phyloP scores from a whole-genome alignment of 2,113 vertebrate species.

The Lophius piscatorius region DNA sequence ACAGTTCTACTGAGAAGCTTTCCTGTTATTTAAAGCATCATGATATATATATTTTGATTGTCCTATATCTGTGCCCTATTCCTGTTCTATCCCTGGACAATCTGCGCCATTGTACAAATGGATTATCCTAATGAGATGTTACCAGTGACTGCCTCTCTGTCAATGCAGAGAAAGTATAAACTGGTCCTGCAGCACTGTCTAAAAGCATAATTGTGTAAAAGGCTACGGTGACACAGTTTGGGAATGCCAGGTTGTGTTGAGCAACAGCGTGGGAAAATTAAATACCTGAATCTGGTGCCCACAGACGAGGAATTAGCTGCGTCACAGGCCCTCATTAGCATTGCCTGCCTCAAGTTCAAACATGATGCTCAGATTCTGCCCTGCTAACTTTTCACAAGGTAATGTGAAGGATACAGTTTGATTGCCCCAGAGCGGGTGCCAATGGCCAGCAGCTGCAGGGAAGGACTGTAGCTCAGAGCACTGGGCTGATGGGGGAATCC shows the following conservation, averaged over 20 bases:
- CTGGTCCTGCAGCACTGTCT: constrained; percentile 45
- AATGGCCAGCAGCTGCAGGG: constrained; percentile 90
- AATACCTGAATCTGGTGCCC: constrained; percentile 23
- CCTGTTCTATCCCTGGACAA: constrained; percentile 8
- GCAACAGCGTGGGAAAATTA: constrained; percentile 59
- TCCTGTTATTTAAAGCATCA: too few relatives aligned
- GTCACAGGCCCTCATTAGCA: constrained; percentile 18
- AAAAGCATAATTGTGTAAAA: constrained; percentile 35
- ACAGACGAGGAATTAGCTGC: constrained; percentile 8
- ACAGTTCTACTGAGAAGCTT: too few relatives aligned
- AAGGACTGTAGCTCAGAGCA: constrained; percentile 90
- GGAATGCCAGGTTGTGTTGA: constrained; percentile 12
- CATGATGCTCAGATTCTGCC: constrained; percentile 14
- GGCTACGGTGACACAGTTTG: constrained; percentile 8
- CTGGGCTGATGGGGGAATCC: constrained; percentile 98
- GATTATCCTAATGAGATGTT: constrained; percentile 36
- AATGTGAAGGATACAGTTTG: constrained; percentile 91
- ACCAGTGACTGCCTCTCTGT: constrained; percentile 15
- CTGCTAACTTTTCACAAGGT: neutral
- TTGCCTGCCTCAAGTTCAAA: constrained; percentile 35
- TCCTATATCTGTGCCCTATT: neutral
- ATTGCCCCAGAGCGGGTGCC: constrained; percentile 95
- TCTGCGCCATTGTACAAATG: constrained; percentile 18
- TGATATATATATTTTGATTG: neutral
- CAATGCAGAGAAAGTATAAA: constrained; percentile 33